Evolutionary conservation across 2,113 vertebrate species (phyloP).

Genomic region (Hippocampus comes): DNA sequence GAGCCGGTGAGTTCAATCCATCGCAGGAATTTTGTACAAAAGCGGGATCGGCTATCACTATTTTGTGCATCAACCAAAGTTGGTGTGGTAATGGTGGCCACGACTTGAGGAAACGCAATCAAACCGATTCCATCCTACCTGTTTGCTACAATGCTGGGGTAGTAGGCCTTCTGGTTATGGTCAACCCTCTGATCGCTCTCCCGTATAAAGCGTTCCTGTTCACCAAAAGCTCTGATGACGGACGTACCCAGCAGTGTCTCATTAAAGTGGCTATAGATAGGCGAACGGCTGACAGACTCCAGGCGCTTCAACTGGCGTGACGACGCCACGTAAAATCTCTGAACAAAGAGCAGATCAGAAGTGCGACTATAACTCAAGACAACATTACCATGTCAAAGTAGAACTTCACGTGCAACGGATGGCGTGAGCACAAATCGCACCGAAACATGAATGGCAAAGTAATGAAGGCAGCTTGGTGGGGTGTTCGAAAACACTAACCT

Average conservation of each 20-base stretch:
- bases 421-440: no score
- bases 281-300: slow-evolving; percentile 91
- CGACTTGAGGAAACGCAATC: not conserved
- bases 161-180: slow-evolving; percentile 94
- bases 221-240: slow-evolving; percentile 88
- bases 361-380: not conserved
- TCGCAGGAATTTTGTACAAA: not conserved
- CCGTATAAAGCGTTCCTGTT: slow-evolving; percentile 84
- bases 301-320: slow-evolving; percentile 93
- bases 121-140: slow-evolving; percentile 65
- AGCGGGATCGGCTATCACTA: no score
- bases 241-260: slow-evolving; percentile 91
- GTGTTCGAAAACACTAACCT: slow-evolving; percentile 70
- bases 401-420: not conserved
- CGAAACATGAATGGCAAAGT: no score
- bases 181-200: slow-evolving; percentile 88
- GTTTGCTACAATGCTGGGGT: slow-evolving; percentile 93
- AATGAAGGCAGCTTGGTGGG: no score
- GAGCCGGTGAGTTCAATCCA: not conserved
- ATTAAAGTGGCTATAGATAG: slow-evolving; percentile 91
- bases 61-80: no score
- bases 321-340: slow-evolving; percentile 93
- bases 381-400: not conserved
- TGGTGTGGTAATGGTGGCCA: not conserved
- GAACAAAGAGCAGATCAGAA: slow-evolving; percentile 2